Base-by-base conservation (phyloP, 1,140 invertebrate genomes). In the Drosophila pseudoobscura region DNA sequence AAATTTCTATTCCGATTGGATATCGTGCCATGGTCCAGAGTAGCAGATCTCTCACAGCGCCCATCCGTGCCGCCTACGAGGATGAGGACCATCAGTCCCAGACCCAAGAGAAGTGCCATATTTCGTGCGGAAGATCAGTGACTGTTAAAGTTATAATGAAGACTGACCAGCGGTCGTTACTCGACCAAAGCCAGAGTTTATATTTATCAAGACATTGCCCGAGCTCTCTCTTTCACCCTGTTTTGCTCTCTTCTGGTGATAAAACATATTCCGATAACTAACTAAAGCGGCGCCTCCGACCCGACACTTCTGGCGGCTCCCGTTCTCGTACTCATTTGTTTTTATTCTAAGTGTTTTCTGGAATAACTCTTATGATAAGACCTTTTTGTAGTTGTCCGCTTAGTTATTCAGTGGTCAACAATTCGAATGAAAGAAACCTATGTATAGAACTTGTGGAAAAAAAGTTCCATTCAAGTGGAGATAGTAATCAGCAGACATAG, bases 21-120 rank as follows among this genome's bases (percentile, higher is more conserved):
- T 1, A 49, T 5, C 0, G 0, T 0, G 1, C 75, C 83, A 45
- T 88, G 51, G 6, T 22, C 2, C n/a, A 76, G 24, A 11, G 7
- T 6, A 0, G 50, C 50, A 0, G 55, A 24, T 6, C 9, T 44
- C 0, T 24, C 46, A 46, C 83, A 88, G 1, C 63, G 72, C 1
- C 35, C 74, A 24, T 45, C 8, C 2, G 62, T 6, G 2, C 8
- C 8, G 17, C 4, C 3, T 24, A n/a, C 31, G 26, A 17, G 24
- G 17, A 56, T 2, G 11, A 39, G 35, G 35, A 39, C 11, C 4
- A 43, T n/a, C 15, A 57, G 15, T 3, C 4, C 0, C 13, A 69
- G 26, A 46, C 13, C 0, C 26, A 26, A 35, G 35, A 50, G 50
- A 22, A 50, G 35, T 70, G 56, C 63, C 66, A 70, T 70, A 1